Evolutionary conservation across 2,113 vertebrate genomes (phyloP).

Genomic region (pig (Sus scrofa)): T2T-Sscrofa CM000824.6:170346001-170346500

Average conservation of each 20-base stretch:
- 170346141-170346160: not conserved
- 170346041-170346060: not conserved
- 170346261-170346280: not conserved
- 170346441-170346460: not conserved
- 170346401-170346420: not conserved
- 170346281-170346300: not conserved
- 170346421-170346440: not conserved
- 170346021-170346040: not conserved
- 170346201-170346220: not conserved
- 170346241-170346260: not conserved
- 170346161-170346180: not conserved
- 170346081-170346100: not conserved
- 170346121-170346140: not conserved
- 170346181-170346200: not conserved
- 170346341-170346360: not conserved
- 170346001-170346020: not conserved
- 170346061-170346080: not conserved
- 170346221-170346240: not conserved
- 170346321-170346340: not conserved
- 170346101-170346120: not conserved
- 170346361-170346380: not conserved
- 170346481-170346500: not conserved
- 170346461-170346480: not conserved
- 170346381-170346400: not conserved
- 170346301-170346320: conserved; percentile 38